Base-by-base conservation (phyloP, 1,140 invertebrate species). In the Apis dorsata region DNA sequence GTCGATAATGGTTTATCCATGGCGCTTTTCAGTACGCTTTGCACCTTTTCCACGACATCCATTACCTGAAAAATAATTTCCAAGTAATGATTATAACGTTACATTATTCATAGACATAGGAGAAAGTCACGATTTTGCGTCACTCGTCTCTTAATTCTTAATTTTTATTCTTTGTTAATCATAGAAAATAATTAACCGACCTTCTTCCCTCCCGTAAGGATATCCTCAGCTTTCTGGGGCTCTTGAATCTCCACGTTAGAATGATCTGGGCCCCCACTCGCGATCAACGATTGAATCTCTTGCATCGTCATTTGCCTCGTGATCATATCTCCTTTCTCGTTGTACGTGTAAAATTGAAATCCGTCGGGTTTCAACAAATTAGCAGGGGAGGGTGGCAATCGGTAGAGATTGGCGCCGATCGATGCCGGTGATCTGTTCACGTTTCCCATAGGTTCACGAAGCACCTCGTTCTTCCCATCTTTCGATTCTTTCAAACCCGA, bases 301-400 rank as follows among this genome's bases (percentile, higher is more conserved):
- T 97, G 95, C 86, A 97, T 93, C 53, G 97, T 97, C 97, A 98
- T 97, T 55, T 97, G 94, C 84, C 96, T 94, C 89, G 97, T 97
- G 1, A 97, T 95, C 44, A 97, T 94, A 89, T 97, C 96, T 44
- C 97, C 97, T 66, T 96, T 96, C 87, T 97, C 96, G 89, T 97
- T 96, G 88, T 97, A 97, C 1, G 97, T 97, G 89, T 97, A 97
- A 91, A 97, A 97, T 91, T 97, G 97, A 93, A 97, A 97, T 93
- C 95, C 94, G 89, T 97, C 97, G 7, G 97, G 97, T 83, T 96
- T 96, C 7, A 97, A 91, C 7, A 97, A 93, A 87, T 96, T 95
- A 0, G 96, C 96, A 7, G 97, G 97, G 76, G 97, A 97, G n/a
- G 96, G 96, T 62, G 87, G 93, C 57, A 88, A 88, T 21, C 81